These are phyloP conservation scores for Trichonephila clavata DNA, from an alignment of 1,140 invertebrate species.

Conservation along the genomic window DNA sequence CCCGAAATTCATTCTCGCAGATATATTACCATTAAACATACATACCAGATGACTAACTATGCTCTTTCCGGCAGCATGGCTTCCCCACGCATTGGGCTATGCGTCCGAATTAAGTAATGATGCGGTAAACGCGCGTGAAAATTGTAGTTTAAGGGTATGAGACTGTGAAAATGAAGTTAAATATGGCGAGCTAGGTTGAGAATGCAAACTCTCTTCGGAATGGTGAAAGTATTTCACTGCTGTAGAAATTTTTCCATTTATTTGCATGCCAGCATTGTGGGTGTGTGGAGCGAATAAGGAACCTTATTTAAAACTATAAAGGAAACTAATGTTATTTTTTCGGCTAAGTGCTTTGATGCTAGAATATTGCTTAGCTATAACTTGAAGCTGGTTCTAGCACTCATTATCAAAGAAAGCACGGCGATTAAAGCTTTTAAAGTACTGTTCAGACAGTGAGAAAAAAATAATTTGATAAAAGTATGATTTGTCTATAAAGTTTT, in stretches of 20 bases:
- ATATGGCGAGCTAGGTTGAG: neutral
- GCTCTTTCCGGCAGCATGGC: neutral
- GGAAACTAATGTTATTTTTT: neutral
- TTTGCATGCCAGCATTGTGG: neutral
- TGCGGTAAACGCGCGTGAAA: slow-evolving; percentile 30
- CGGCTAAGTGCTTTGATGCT: neutral
- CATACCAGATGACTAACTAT: slow-evolving; percentile 46
- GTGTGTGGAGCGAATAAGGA: neutral
- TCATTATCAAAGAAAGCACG: too few species aligned
- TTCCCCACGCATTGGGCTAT: neutral
- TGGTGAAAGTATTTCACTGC: slow-evolving; percentile 48
- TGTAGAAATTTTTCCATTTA: slow-evolving; percentile 20
- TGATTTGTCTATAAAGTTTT: too few species aligned
- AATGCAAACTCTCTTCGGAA: slow-evolving; percentile 38
- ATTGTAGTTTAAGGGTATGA: slow-evolving; percentile 25
- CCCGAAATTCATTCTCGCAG: slow-evolving; percentile 17
- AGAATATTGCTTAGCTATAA: too few species aligned
- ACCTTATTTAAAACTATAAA: neutral
- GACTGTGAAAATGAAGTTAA: slow-evolving; percentile 55
- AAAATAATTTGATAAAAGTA: too few species aligned
- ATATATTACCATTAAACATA: slow-evolving; percentile 54
- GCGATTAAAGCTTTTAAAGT: too few species aligned
- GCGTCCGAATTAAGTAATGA: slow-evolving; percentile 62
- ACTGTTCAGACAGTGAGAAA: too few species aligned
- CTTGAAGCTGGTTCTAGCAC: too few species aligned